These are phyloP conservation scores for Pomacea canaliculata DNA, from an alignment of 2,888 invertebrate species.

Conservation along the genomic window DNA sequence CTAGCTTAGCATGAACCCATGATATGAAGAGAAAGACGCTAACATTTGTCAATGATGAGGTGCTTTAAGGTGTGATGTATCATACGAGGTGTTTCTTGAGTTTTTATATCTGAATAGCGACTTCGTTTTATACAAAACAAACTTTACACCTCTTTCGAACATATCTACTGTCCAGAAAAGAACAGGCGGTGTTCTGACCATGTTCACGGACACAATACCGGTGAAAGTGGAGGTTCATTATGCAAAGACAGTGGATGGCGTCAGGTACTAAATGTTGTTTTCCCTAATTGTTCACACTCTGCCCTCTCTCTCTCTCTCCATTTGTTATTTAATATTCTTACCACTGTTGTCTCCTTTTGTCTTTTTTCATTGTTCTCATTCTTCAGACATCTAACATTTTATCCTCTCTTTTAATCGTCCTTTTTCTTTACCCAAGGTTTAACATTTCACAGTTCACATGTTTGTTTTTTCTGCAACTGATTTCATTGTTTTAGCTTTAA, in stretches of 20 bases:
- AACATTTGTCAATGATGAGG: no score
- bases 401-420: no score
- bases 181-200: slow-evolving; percentile 13
- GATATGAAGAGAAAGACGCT: no score
- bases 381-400: no score
- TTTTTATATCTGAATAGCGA: no score
- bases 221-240: slow-evolving; percentile 2
- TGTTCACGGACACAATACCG: slow-evolving; percentile 6
- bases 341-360: neutral
- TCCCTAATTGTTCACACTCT: neutral
- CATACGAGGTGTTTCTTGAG: no score
- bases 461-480: no score
- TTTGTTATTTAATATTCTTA: neutral
- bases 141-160: neutral
- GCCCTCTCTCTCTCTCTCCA: neutral
- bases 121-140: neutral
- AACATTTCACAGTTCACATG: no score
- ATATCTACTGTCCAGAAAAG: slow-evolving; percentile 1
- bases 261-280: neutral
- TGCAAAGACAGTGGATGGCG: neutral
- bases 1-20: no score
- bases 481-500: neutral
- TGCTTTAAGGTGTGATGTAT: no score
- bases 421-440: no score
- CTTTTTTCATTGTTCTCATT: no score